Percentiles rank a stretch among this genome's conserved stretches.
Conservation (phyloP, 2,797 vertebrate genomes). For the Pyrrhura leucotis region DNA sequence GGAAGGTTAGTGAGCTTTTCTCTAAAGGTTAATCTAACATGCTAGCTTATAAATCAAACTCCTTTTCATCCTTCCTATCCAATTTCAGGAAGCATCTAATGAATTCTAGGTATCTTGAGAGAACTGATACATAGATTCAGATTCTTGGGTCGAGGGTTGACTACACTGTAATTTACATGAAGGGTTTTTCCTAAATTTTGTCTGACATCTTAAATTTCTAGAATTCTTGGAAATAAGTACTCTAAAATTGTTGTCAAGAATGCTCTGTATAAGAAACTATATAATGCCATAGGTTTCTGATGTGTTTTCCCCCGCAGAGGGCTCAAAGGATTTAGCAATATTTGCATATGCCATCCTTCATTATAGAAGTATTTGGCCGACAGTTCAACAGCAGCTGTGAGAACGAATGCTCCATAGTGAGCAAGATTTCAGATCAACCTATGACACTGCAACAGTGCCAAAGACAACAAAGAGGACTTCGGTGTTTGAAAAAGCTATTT, state of each 20-base stretch:
- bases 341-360: not conserved
- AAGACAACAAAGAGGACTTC: not conserved
- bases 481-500: not conserved
- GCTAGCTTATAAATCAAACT: not conserved
- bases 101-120: not conserved
- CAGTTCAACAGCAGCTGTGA: not conserved
- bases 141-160: not conserved
- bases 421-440: not conserved
- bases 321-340: not conserved
- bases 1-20: conserved; percentile 46
- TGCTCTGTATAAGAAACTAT: not conserved
- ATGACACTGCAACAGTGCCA: not conserved
- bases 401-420: not conserved
- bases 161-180: not conserved
- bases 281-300: not conserved
- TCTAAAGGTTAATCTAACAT: not conserved
- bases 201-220: not conserved
- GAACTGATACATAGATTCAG: not conserved
- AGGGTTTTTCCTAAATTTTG: not conserved
- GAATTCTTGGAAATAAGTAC: not conserved
- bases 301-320: not conserved
- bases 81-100: not conserved
- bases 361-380: not conserved
- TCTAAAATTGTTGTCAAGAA: not conserved
- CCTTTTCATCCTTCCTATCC: not conserved